Percentiles rank a stretch among this genome's conserved stretches.
phyloP scores from a whole-genome alignment of 2,888 invertebrate genomes.

The Desoria tigrina region DNA sequence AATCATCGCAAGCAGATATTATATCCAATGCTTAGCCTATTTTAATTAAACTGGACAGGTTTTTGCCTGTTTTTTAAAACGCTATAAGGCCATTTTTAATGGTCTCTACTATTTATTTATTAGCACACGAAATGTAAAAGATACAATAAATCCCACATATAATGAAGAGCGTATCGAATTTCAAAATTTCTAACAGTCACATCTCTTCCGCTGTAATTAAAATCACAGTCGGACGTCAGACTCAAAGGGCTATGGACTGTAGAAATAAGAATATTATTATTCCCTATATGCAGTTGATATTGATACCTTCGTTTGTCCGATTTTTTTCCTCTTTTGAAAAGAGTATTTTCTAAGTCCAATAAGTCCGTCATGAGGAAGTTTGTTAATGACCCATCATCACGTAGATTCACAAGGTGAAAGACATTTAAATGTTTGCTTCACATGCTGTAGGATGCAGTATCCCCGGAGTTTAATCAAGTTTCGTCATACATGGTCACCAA shows the following conservation, averaged over 20 bases:
- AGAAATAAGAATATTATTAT: background rate
- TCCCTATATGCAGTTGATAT: background rate
- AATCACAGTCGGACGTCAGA: constrained; percentile 18
- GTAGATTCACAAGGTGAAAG: background rate
- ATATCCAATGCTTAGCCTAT: too few species aligned
- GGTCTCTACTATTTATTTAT: background rate
- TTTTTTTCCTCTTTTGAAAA: background rate
- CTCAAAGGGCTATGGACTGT: background rate
- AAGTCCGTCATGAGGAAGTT: background rate
- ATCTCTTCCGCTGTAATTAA: constrained; percentile 14
- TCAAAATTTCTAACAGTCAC: constrained; percentile 11
- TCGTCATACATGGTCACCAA: too few species aligned
- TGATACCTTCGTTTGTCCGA: background rate
- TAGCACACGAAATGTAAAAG: background rate
- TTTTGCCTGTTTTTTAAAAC: background rate
- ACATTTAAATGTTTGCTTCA: background rate
- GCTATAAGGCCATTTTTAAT: background rate
- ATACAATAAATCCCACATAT: background rate
- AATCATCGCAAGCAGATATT: background rate
- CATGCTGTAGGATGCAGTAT: too few species aligned
- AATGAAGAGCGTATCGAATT: constrained; percentile 11
- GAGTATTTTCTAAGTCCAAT: background rate
- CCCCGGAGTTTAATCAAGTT: too few species aligned
- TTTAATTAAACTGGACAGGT: too few species aligned
- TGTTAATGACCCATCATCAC: constrained; percentile 37